These are phyloP conservation scores for Herpetotheres cachinnans DNA, from an alignment of 2,113 vertebrate genomes.

Conservation along the genomic window DNA sequence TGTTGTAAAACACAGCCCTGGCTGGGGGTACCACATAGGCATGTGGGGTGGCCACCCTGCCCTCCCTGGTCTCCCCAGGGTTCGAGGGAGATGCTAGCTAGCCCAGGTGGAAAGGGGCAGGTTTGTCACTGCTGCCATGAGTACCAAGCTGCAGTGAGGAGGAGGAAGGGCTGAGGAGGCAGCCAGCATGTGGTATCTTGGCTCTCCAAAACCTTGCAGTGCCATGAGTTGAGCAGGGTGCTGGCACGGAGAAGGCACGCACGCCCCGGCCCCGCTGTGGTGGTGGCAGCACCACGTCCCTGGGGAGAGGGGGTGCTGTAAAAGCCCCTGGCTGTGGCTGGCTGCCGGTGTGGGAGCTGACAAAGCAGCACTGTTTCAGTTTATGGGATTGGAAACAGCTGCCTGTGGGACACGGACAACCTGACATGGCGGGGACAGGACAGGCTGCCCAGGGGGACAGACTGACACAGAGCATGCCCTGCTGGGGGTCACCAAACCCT, in stretches of 20 bases:
- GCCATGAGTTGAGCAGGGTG: background rate
- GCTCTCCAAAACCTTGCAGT: too few relatives aligned
- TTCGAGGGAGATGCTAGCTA: background rate
- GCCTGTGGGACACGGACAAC: background rate
- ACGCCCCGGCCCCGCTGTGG: fast-evolving
- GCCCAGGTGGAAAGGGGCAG: background rate
- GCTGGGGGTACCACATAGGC: background rate
- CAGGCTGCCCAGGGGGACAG: background rate
- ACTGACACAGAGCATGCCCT: background rate
- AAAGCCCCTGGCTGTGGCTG: background rate
- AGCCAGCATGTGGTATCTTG: fast-evolving
- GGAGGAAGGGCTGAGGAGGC: background rate
- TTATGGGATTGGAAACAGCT: constrained; percentile 28
- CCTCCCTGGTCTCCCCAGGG: background rate
- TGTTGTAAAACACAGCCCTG: background rate
- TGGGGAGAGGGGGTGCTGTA: background rate
- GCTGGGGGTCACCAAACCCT: background rate
- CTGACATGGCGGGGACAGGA: background rate
- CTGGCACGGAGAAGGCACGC: fast-evolving
- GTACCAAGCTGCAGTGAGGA: background rate
- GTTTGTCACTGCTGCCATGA: background rate
- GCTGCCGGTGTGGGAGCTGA: background rate
- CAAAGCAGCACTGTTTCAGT: background rate
- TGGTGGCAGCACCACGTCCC: background rate
- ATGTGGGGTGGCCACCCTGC: background rate